Percentiles rank a stretch among this genome's conserved stretches.
Conservation (phyloP, 2,113 vertebrate genomes). For the Mustelus asterias region DNA sequence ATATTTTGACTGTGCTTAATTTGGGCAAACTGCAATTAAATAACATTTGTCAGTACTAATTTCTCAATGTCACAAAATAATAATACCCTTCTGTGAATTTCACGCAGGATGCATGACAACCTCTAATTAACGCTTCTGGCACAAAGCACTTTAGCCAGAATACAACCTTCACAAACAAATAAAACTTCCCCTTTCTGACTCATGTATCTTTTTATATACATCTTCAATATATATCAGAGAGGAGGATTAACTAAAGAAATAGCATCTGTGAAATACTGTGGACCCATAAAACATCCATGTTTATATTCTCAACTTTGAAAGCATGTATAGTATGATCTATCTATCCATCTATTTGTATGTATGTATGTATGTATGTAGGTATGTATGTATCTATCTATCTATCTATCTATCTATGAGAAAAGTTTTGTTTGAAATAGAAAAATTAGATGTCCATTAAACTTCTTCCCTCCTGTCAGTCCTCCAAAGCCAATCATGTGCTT, state of each 20-base stretch:
- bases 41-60: conserved; percentile 36
- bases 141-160: not conserved
- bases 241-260: not conserved
- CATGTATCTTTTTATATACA: not conserved
- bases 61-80: conserved; percentile 18
- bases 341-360: too few relatives aligned
- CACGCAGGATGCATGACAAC: not conserved
- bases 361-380: too few relatives aligned
- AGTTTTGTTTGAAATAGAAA: not conserved
- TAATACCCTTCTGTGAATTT: conserved; percentile 20
- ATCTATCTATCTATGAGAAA: not conserved
- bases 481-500: not conserved
- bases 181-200: not conserved
- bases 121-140: conserved; percentile 4
- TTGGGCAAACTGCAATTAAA: conserved; percentile 10
- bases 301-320: not conserved
- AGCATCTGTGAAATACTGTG: not conserved
- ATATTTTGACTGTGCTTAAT: conserved; percentile 23
- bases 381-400: not conserved
- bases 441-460: not conserved
- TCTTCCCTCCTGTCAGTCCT: not conserved
- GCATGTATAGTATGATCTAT: not conserved
- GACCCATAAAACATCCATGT: not conserved
- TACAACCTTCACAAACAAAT: conserved; percentile 5
- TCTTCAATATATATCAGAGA: not conserved